phyloP scores from a whole-genome alignment of 2,113 vertebrate genomes.

The Nanorana parkeri region DNA sequence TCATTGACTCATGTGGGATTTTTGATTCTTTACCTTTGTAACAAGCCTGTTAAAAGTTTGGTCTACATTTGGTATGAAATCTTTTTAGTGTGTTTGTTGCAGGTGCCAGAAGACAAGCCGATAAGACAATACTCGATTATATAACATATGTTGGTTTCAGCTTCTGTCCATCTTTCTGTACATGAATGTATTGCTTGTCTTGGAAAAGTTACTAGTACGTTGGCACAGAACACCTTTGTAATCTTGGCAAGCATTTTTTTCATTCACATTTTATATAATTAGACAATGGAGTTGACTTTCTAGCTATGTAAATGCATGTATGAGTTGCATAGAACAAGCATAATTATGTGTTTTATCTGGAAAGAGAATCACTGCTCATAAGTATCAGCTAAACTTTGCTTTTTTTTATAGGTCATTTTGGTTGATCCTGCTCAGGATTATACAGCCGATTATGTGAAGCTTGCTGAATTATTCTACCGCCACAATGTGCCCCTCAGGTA shows the following conservation, averaged over 20 bases:
- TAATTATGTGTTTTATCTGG: conserved; percentile 15
- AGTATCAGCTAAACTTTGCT: conserved; percentile 32
- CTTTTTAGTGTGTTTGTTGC: too few species aligned
- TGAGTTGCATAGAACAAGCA: conserved; percentile 16
- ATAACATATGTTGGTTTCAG: too few species aligned
- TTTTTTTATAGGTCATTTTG: conserved; percentile 86
- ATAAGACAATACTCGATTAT: too few species aligned
- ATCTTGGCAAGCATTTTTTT: neutral
- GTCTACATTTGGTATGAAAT: too few species aligned
- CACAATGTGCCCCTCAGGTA: conserved; percentile 92
- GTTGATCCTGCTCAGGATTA: conserved; percentile 86
- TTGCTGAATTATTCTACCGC: conserved; percentile 86
- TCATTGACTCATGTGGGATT: too few species aligned
- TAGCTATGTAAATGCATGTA: conserved; percentile 14
- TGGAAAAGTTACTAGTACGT: too few species aligned
- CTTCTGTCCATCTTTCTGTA: too few species aligned
- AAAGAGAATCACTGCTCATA: conserved; percentile 38
- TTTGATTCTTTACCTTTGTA: too few species aligned
- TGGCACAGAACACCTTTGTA: neutral
- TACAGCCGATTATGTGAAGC: conserved; percentile 82
- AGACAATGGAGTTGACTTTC: neutral
- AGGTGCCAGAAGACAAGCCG: too few species aligned
- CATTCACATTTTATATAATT: conserved; percentile 23
- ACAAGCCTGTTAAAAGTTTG: too few species aligned
- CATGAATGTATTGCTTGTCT: too few species aligned